Evolutionary conservation across 2,888 invertebrate species (phyloP).

Genomic region (Sesia apiformis): DNA sequence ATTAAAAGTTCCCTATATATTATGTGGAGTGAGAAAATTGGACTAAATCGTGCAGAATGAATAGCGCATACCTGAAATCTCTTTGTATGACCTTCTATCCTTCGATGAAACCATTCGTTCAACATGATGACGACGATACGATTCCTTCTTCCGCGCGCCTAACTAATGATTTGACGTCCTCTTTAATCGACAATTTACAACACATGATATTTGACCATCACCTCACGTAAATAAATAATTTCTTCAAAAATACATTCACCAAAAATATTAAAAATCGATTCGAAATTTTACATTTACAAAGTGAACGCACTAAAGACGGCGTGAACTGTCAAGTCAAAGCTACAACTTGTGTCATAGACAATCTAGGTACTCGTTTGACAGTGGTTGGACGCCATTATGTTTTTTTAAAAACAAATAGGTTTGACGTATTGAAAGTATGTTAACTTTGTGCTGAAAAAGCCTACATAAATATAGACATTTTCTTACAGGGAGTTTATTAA

Average conservation of each 20-base stretch:
- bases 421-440: no score
- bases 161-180: constrained; percentile 37
- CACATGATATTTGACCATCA: constrained; percentile 68
- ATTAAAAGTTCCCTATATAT: no score
- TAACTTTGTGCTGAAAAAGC: no score
- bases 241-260: constrained; percentile 68
- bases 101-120: constrained; percentile 66
- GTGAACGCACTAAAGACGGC: constrained; percentile 42
- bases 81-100: constrained; percentile 43
- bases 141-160: constrained; percentile 35
- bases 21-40: no score
- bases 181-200: constrained; percentile 45
- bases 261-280: constrained; percentile 66
- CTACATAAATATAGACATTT: no score
- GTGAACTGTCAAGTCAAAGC: constrained; percentile 21
- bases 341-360: constrained; percentile 15
- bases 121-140: constrained; percentile 58
- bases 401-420: no score
- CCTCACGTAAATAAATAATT: constrained; percentile 62
- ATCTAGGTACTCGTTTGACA: constrained; percentile 6
- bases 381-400: no score
- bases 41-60: not conserved
- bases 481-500: no score
- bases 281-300: constrained; percentile 59
- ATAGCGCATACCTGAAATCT: constrained; percentile 47